Evolutionary conservation across 2,888 invertebrate genomes (phyloP).

Genomic region (Polia nebulosa): DNA sequence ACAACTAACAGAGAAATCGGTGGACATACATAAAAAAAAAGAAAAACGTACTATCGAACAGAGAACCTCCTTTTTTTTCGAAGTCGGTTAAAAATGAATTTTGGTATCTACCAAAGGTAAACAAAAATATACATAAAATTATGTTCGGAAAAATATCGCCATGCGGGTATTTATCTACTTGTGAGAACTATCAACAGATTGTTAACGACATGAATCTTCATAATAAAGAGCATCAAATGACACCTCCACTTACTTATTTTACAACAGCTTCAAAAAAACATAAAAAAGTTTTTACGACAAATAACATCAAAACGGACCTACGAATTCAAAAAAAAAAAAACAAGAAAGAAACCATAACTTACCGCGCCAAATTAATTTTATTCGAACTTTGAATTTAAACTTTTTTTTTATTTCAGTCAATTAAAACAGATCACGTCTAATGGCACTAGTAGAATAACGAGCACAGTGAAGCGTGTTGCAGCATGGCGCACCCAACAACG

Average conservation of each 20-base stretch:
- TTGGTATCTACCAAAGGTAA: neutral
- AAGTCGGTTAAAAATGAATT: no score
- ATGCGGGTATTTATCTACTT: neutral
- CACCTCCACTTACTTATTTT: neutral
- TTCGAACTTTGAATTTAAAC: slow-evolving; percentile 10
- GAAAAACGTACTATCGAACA: no score
- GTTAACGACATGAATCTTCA: neutral
- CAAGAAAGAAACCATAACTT: slow-evolving; percentile 3
- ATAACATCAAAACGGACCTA: neutral
- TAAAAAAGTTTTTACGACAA: neutral
- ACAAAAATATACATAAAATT: no score
- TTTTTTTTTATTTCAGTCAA: neutral
- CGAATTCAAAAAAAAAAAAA: neutral
- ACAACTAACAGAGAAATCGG: no score
- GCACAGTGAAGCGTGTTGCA: slow-evolving; percentile 16
- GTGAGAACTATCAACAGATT: neutral
- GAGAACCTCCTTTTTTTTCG: no score
- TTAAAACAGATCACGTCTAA: neutral
- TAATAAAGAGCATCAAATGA: neutral
- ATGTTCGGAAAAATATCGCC: no score
- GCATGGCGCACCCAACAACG: slow-evolving; percentile 33
- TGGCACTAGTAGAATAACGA: neutral
- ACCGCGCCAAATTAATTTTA: slow-evolving; percentile 16
- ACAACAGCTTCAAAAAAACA: neutral
- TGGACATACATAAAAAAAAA: no score